Base-by-base conservation (phyloP, 2,888 invertebrate species). In the Erebia aethiops region DNA sequence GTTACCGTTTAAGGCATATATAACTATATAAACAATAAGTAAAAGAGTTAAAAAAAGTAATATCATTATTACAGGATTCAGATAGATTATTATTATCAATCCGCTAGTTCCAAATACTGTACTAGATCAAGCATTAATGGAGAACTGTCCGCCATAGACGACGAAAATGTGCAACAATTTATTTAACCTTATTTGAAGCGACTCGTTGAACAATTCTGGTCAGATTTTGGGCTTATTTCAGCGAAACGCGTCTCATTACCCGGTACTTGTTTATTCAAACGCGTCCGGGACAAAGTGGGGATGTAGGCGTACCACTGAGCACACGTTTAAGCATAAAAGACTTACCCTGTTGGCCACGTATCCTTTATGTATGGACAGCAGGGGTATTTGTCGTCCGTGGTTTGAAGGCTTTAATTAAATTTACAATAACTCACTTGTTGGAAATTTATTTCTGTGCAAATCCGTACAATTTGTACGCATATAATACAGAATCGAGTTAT, bases 211-310 rank as follows among this genome's bases (percentile, higher is more conserved):
- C 64, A 11, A 35, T 35, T 64, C 41, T 54, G 64, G 52, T 64
- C 54, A 52, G 64, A 64, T 54, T 63, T 64, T 41, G 16, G 35
- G 64, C 61, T 64, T 67, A 71, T 65, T 74, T 65, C 56, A 60
- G 46, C 64, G 71, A 69, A 69, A 52, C 61, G 67, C 65, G 52
- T 72, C 57, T 71, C 69, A 70, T 74, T 72, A 68, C 65, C 61
- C 67, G 54, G 18, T 65, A 57, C 72, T 74, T 75, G 76, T 67
- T 74, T 76, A 75, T 76, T 72, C 72, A 76, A 71, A 75, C 69
- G 63, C 70, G 68, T 70, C 69, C 62, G 52, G 71, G 21, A 69
- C 64, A 67, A 68, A 70, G 72, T 62, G 65, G 58, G 67, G 61
- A 51, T 71, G 69, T 58, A 57, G 51, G 65, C 72, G 63, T 72